These are phyloP conservation scores for Henricia sp. DNA, from an alignment of 53 echinoderm and acorn worm genomes.

Conservation along the genomic window DNA sequence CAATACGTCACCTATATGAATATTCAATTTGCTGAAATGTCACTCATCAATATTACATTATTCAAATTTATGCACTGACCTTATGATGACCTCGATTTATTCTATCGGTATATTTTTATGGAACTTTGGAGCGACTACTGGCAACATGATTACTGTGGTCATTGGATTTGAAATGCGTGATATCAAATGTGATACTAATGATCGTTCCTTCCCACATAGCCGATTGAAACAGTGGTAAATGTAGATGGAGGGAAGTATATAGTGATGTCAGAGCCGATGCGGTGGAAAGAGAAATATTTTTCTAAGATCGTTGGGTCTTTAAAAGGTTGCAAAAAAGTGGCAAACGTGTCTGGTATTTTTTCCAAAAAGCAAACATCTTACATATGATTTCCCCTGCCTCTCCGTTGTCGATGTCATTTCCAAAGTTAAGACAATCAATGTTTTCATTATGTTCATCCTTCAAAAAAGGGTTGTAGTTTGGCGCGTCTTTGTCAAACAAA, in stretches of 20 bases:
- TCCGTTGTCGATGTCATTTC: background rate
- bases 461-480: background rate
- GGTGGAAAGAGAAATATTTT: background rate
- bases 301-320: too few relatives aligned
- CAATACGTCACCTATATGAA: too few relatives aligned
- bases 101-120: background rate
- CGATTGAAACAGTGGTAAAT: background rate
- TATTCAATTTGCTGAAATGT: too few relatives aligned
- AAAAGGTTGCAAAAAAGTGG: background rate
- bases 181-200: background rate
- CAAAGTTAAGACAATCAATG: background rate
- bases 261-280: background rate
- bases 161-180: background rate
- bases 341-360: too few relatives aligned
- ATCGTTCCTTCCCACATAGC: too few relatives aligned
- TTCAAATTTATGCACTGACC: too few relatives aligned
- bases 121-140: background rate
- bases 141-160: background rate
- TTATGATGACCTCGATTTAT: background rate
- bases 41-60: too few relatives aligned
- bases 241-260: background rate
- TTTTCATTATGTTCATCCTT: background rate
- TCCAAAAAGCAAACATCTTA: background rate
- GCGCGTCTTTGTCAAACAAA: background rate
- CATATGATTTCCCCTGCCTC: background rate